These are phyloP conservation scores for Siphlonurus alternatus DNA, from an alignment of 2,888 invertebrate genomes.

Conservation along the genomic window DNA sequence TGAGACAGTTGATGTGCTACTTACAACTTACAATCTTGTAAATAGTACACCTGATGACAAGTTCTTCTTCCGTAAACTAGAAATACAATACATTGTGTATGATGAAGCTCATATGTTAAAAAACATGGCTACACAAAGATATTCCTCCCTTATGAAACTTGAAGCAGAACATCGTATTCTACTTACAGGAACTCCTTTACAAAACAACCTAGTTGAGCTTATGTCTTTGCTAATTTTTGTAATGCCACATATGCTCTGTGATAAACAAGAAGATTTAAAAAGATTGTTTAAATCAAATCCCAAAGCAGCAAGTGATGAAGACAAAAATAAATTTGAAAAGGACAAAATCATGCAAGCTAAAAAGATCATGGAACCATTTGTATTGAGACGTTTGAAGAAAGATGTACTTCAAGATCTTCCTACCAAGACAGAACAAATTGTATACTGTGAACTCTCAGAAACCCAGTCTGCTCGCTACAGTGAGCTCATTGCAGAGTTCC, in stretches of 20 bases:
- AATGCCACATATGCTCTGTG: conserved; percentile 87
- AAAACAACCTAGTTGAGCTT: conserved; percentile 87
- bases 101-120: conserved; percentile 98
- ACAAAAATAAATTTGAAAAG: conserved; percentile 52
- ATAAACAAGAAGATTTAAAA: conserved; percentile 73
- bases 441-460: conserved; percentile 47
- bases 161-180: conserved; percentile 70
- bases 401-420: conserved; percentile 80
- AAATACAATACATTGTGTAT: conserved; percentile 82
- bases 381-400: conserved; percentile 69
- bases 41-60: conserved; percentile 79
- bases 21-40: conserved; percentile 47
- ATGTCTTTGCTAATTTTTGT: conserved; percentile 93
- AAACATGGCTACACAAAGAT: conserved; percentile 88
- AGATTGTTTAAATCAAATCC: conserved; percentile 49
- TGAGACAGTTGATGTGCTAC: neutral
- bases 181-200: conserved; percentile 88
- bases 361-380: conserved; percentile 89
- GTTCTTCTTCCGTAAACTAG: conserved; percentile 79
- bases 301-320: conserved; percentile 36
- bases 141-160: conserved; percentile 72
- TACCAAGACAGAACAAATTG: conserved; percentile 53
- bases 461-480: conserved; percentile 61
- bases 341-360: conserved; percentile 86
- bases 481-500: conserved; percentile 31